These are phyloP conservation scores for Dipodomys merriami DNA, from an alignment of 2,113 vertebrate genomes.

Conservation along the genomic window DNA sequence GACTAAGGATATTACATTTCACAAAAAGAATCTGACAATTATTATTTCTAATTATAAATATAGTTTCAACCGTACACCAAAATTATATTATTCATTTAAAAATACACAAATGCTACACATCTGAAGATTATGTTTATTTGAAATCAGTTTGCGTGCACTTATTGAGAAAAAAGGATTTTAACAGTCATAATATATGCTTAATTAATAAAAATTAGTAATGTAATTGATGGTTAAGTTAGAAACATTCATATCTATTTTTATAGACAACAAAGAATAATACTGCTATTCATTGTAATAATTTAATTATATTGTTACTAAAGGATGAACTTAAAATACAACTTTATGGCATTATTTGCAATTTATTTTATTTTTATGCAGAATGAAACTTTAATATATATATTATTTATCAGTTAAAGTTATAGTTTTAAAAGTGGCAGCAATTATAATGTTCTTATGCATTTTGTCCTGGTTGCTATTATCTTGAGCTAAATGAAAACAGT, in stretches of 20 bases:
- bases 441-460: not conserved
- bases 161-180: not conserved
- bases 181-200: not conserved
- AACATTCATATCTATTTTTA: not conserved
- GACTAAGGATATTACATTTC: not conserved
- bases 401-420: not conserved
- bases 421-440: not conserved
- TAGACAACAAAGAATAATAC: not conserved
- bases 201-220: too few relatives aligned
- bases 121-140: not conserved
- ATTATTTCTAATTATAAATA: constrained; percentile 28
- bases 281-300: not conserved
- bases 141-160: not conserved
- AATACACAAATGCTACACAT: not conserved
- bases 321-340: not conserved
- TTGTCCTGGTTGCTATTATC: not conserved
- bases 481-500: not conserved
- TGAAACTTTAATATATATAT: not conserved
- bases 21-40: constrained; percentile 1
- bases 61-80: not conserved
- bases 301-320: not conserved
- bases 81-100: not conserved
- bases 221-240: not conserved
- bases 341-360: constrained; percentile 9
- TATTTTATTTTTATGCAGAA: constrained; percentile 19